Evolutionary conservation across 2,113 vertebrate genomes (phyloP), one percentile per base, ranked within the genome.

Genomic region (Lepisosteus oculatus): DNA sequence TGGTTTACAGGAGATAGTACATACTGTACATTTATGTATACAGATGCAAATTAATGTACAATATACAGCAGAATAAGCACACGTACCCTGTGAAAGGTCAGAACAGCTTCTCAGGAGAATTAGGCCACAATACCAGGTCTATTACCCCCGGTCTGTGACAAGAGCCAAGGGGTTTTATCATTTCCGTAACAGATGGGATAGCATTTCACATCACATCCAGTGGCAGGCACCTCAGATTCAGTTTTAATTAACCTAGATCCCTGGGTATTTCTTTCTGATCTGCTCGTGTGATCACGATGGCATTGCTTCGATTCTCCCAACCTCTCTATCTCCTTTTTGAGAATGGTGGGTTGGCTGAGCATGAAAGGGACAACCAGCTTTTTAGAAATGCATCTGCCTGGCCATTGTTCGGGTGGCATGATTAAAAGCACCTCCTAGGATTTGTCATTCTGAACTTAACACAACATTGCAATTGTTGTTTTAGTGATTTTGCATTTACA

Each of bases 191-290:
- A 89, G 83, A 88, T 83, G 83, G 84, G 80, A 79, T 43, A 15
- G 72, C n/a, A 75, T 83, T 73, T 79, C 44, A 62, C 29, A 45
- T 79, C 17, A 74, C 62, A 47, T 17, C 54, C 29, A 29, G 45
- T 55, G 41, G 45, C 66, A 71, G n/a, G 7, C 44, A 76, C 80
- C 78, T 80, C 77, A 69, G 78, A 82, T 2, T 29, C 74, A 75
- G 76, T 79, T 85, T 85, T 85, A 84, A 86, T 91, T 86, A 88
- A 86, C 85, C 78, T 76, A 83, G 76, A 85, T 87, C 82, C 85
- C 82, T 79, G 72, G 73, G 69, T 69, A 47, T 54, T 74, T 76
- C 76, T 67, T 80, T 74, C 78, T 88, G 86, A 89, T 86, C 85
- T 80, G 70, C 77, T 15, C 9, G 8, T 54, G 15, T 55, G 67